Conservation (phyloP, 2,888 invertebrate species). For the Hylaea fasciaria region DNA sequence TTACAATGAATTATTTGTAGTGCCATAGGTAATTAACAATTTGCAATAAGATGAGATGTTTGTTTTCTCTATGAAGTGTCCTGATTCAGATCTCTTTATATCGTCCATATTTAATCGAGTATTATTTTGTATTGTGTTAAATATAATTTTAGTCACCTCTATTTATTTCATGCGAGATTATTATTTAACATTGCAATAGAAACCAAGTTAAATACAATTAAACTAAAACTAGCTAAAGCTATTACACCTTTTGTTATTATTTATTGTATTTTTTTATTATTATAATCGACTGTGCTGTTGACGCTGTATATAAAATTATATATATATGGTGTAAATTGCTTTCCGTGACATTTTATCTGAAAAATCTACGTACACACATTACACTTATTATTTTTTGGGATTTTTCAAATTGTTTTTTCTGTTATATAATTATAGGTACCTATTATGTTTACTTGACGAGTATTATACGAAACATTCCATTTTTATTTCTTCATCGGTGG, state of each 20-base stretch:
- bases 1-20: conserved; percentile 53
- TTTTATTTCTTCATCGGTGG: conserved; percentile 59
- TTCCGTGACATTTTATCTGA: too few relatives aligned
- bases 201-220: too few relatives aligned
- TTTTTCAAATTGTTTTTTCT: too few relatives aligned
- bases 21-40: conserved; percentile 67
- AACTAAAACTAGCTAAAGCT: too few relatives aligned
- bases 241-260: too few relatives aligned
- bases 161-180: conserved; percentile 44
- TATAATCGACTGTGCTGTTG: too few relatives aligned
- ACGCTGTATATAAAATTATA: too few relatives aligned
- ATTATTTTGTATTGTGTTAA: conserved; percentile 11
- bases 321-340: too few relatives aligned
- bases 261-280: neutral
- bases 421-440: neutral
- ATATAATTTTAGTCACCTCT: conserved; percentile 39
- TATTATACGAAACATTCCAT: conserved; percentile 50
- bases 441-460: conserved; percentile 23
- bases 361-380: too few relatives aligned
- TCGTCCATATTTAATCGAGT: conserved; percentile 57
- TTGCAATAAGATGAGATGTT: conserved; percentile 50
- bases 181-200: conserved; percentile 4
- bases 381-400: neutral
- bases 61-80: conserved; percentile 46
- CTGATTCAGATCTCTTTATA: conserved; percentile 56